These are phyloP conservation scores for Tapirus indicus DNA, from an alignment of 2,797 vertebrate genomes.

Conservation along the genomic window DNA sequence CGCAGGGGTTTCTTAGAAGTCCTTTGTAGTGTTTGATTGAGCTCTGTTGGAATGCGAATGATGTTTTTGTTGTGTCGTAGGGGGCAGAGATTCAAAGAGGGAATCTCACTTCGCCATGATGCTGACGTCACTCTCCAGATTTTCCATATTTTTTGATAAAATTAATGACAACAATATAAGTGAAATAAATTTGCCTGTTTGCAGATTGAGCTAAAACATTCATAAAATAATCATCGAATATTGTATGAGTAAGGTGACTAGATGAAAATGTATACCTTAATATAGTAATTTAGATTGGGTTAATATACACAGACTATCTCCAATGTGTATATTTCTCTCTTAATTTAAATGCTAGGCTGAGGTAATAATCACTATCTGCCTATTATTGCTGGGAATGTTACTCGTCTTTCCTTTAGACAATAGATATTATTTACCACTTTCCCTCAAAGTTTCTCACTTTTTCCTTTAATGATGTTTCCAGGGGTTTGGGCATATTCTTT, in stretches of 20 bases:
- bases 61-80: too few species aligned
- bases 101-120: too few species aligned
- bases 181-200: conserved; percentile 39
- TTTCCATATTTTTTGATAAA: conserved; percentile 7
- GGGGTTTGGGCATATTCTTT: not conserved
- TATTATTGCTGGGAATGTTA: not conserved
- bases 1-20: too few species aligned
- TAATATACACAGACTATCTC: not conserved
- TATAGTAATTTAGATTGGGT: not conserved
- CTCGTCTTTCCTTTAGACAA: not conserved
- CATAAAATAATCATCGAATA: not conserved
- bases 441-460: conserved; percentile 1
- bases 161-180: not conserved
- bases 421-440: not conserved
- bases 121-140: not conserved
- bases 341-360: not conserved
- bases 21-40: too few species aligned
- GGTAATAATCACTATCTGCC: not conserved
- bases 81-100: too few species aligned
- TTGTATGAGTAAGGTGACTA: not conserved
- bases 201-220: not conserved
- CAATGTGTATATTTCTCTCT: not conserved
- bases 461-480: conserved; percentile 1
- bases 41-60: too few species aligned
- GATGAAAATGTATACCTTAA: not conserved